These are phyloP conservation scores for Petrocephalus sullivani DNA, from an alignment of 2,797 vertebrate species.

Conservation along the genomic window DNA sequence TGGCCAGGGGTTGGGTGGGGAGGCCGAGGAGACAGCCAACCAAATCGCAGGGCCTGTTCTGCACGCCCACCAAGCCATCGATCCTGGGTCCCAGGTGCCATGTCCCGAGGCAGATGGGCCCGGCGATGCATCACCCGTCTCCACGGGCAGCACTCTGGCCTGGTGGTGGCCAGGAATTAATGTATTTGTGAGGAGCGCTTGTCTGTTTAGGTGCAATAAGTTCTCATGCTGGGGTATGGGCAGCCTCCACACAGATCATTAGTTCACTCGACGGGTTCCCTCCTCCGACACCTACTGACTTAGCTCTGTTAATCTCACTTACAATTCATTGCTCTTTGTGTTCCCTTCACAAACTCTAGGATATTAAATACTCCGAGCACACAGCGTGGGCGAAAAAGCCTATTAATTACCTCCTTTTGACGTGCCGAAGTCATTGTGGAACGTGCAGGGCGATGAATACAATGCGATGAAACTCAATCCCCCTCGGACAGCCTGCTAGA, in stretches of 20 bases:
- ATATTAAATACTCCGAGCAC: constrained; percentile 6
- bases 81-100: not conserved
- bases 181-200: not conserved
- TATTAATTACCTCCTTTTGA: constrained; percentile 13
- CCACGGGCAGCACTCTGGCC: constrained; percentile 2
- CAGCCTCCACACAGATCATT: constrained; percentile 28
- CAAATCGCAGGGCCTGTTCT: not conserved
- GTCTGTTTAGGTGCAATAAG: constrained; percentile 27
- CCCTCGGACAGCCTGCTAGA: not conserved
- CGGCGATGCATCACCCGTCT: constrained; percentile 28
- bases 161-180: not conserved
- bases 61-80: not conserved
- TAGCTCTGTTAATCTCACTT: constrained; percentile 26
- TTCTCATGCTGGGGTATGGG: not conserved
- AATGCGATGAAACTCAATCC: not conserved
- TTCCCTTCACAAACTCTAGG: not conserved
- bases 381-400: not conserved
- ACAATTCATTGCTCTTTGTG: not conserved
- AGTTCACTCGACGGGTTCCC: constrained; percentile 23
- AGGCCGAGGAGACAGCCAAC: not conserved
- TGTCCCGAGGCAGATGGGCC: not conserved
- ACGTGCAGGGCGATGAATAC: not conserved
- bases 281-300: constrained; percentile 13
- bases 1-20: not conserved
- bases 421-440: not conserved